Conservation (phyloP, 2,113 vertebrate species). For the Rhinogobius similis region DNA sequence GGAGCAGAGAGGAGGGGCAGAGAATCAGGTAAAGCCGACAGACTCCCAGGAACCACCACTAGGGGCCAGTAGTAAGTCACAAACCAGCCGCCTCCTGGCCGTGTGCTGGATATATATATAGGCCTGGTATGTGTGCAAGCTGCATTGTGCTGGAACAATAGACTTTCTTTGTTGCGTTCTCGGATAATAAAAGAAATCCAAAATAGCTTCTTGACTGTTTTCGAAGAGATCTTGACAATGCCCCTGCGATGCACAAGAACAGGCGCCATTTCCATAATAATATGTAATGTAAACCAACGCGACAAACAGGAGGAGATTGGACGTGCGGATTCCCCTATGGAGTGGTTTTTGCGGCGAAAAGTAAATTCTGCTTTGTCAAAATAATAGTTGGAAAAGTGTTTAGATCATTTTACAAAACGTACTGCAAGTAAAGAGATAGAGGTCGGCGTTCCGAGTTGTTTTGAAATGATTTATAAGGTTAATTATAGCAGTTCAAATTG, state of each 20-base stretch:
- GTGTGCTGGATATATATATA: slow-evolving; percentile 5
- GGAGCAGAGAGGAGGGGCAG: slow-evolving; percentile 35
- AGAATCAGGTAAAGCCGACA: slow-evolving; percentile 62
- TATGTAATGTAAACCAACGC: slow-evolving; percentile 78
- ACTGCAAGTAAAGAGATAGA: neutral
- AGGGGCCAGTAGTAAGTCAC: slow-evolving; percentile 99
- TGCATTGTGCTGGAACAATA: slow-evolving; percentile 89
- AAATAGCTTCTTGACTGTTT: slow-evolving; percentile 84
- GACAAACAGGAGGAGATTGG: slow-evolving; percentile 59
- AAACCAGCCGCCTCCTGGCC: slow-evolving; percentile 70
- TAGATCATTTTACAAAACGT: neutral
- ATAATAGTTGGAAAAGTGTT: neutral
- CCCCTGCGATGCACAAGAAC: slow-evolving; percentile 78
- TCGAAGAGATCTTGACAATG: slow-evolving; percentile 82
- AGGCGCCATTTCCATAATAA: slow-evolving; percentile 79
- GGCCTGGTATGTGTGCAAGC: slow-evolving; percentile 16
- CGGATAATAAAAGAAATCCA: slow-evolving; percentile 83
- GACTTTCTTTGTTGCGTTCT: slow-evolving; percentile 90
- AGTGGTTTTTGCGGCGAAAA: slow-evolving; percentile 38
- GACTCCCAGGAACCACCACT: slow-evolving; percentile 79
- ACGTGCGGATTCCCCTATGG: slow-evolving; percentile 66
- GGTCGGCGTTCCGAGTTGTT: neutral
- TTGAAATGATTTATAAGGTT: slow-evolving; percentile 59
- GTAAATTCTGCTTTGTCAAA: neutral
- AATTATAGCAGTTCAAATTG: slow-evolving; percentile 45